phyloP scores from a whole-genome alignment of 2,113 vertebrate genomes.

The Gasterosteus nipponicus region DNA sequence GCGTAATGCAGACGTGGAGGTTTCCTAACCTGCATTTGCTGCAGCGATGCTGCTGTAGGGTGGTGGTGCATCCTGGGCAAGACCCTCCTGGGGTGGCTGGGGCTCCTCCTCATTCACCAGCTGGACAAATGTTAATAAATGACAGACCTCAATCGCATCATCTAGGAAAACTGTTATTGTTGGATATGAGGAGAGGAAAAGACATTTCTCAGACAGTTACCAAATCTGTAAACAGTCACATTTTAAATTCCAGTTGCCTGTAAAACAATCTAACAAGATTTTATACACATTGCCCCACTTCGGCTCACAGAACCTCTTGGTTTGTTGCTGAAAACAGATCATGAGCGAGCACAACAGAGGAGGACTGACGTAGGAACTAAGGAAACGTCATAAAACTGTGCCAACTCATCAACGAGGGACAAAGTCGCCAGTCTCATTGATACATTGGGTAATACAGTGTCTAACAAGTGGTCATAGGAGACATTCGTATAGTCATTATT shows the following conservation, averaged over 20 bases:
- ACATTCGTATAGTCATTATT: neutral
- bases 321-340: neutral
- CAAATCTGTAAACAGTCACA: neutral
- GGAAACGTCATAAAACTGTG: neutral
- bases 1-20: neutral
- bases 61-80: conserved; percentile 86
- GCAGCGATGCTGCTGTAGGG: conserved; percentile 95
- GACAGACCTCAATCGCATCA: neutral
- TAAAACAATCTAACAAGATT: neutral
- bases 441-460: neutral
- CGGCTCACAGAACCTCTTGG: neutral
- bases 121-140: conserved; percentile 68
- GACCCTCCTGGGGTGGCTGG: conserved; percentile 77
- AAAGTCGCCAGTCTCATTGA: neutral
- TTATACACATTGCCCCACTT: neutral
- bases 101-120: conserved; percentile 95
- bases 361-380: neutral
- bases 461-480: conserved; percentile 32
- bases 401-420: neutral
- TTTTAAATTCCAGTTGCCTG: neutral
- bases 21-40: conserved; percentile 85
- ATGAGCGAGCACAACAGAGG: neutral
- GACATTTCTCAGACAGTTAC: neutral
- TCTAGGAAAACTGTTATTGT: neutral
- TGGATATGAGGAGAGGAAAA: neutral